Evolutionary conservation across 2,888 invertebrate genomes (phyloP).

Genomic region (Zeuzera pyrina): DNA sequence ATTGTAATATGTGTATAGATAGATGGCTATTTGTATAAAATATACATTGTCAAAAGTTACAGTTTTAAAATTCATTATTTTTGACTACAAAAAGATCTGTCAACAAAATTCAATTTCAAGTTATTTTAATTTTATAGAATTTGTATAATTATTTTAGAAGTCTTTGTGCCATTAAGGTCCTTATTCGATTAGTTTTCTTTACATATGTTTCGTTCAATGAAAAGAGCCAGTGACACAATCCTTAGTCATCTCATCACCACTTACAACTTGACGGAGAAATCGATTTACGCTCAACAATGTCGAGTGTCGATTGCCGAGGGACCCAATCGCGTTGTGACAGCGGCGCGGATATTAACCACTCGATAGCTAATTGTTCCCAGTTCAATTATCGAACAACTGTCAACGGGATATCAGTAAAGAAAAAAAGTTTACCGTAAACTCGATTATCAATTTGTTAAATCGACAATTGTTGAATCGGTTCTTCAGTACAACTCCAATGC

Average conservation of each 20-base stretch:
- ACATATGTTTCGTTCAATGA: too few species aligned
- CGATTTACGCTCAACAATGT: constrained; percentile 54
- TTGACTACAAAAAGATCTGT: too few species aligned
- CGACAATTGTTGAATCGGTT: constrained; percentile 15
- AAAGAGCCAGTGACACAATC: background rate
- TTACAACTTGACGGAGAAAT: constrained; percentile 33
- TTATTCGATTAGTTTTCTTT: too few species aligned
- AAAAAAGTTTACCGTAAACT: constrained; percentile 35
- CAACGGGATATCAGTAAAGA: constrained; percentile 45
- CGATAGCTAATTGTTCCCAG: constrained; percentile 65
- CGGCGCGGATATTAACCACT: constrained; percentile 64
- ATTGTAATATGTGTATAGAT: too few species aligned
- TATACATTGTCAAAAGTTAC: too few species aligned
- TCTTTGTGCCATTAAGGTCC: too few species aligned
- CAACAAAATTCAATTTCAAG: too few species aligned
- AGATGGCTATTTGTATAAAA: too few species aligned
- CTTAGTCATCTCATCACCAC: constrained; percentile 15
- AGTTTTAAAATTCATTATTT: too few species aligned
- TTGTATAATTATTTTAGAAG: too few species aligned
- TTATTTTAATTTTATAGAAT: too few species aligned
- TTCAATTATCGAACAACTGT: constrained; percentile 69
- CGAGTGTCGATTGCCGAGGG: constrained; percentile 46
- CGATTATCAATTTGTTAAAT: constrained; percentile 19
- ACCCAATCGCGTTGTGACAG: constrained; percentile 53
- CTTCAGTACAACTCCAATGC: too few species aligned